Conservation (phyloP, 2,888 invertebrate species). For the Panorpa germanica region DNA sequence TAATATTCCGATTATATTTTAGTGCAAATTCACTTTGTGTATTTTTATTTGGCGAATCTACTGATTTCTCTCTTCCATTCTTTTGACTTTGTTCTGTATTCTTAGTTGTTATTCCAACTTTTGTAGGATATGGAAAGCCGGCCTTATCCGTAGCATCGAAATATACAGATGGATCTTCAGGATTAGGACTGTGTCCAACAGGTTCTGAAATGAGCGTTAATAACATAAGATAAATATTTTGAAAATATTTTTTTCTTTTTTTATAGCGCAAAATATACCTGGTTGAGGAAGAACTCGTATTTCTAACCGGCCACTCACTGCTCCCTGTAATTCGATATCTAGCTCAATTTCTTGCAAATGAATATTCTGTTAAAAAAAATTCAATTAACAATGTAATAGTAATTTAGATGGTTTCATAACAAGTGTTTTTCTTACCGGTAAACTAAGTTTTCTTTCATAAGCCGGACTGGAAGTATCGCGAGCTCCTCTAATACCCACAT, state of each 20-base stretch:
- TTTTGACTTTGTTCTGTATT: too few relatives aligned
- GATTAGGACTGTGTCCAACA: conserved; percentile 34
- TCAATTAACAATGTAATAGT: conserved; percentile 11
- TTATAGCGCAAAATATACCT: too few relatives aligned
- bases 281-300: conserved; percentile 56
- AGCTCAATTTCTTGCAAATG: not conserved
- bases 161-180: conserved; percentile 59
- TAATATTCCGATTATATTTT: too few relatives aligned
- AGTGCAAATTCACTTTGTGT: too few relatives aligned
- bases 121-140: too few relatives aligned
- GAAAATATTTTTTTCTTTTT: too few relatives aligned
- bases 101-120: too few relatives aligned
- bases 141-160: conserved; percentile 67
- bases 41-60: too few relatives aligned
- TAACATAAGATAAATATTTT: too few relatives aligned
- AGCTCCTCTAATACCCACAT: conserved; percentile 43
- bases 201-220: conserved; percentile 22
- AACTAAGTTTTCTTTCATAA: conserved; percentile 16
- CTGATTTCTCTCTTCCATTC: too few relatives aligned
- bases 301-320: conserved; percentile 63
- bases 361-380: conserved; percentile 1
- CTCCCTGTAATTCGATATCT: conserved; percentile 27
- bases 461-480: conserved; percentile 16
- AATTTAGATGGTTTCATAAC: conserved; percentile 11
- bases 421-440: conserved; percentile 17